Conservation (phyloP, 2,888 invertebrate genomes). For the Synanthedon tipuliformis region DNA sequence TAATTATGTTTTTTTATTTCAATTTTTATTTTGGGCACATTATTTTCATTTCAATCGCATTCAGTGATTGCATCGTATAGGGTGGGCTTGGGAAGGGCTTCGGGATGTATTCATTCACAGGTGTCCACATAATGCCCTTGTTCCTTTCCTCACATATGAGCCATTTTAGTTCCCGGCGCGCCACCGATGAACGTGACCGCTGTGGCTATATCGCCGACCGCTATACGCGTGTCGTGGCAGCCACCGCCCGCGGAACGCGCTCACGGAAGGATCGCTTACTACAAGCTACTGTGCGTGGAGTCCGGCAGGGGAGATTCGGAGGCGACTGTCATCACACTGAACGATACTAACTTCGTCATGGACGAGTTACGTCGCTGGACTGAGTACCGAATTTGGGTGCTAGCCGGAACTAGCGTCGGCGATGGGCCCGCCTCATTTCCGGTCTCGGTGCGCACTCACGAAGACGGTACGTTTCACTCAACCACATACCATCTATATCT, state of each 20-base stretch:
- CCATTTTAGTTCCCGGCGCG: slow-evolving; percentile 90
- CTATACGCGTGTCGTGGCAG: slow-evolving; percentile 91
- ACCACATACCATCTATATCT: neutral
- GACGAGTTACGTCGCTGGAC: slow-evolving; percentile 95
- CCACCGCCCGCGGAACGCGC: slow-evolving; percentile 92
- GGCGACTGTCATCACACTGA: slow-evolving; percentile 83
- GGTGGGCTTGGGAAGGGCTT: slow-evolving; percentile 15
- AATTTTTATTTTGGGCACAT: slow-evolving; percentile 54
- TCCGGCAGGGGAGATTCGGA: slow-evolving; percentile 87
- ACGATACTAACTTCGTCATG: slow-evolving; percentile 83
- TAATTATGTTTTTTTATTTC: slow-evolving; percentile 14
- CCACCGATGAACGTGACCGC: slow-evolving; percentile 95
- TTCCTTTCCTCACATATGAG: slow-evolving; percentile 30
- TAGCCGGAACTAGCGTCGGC: slow-evolving; percentile 96
- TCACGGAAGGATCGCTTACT: slow-evolving; percentile 94
- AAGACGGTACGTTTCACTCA: slow-evolving; percentile 92
- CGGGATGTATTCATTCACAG: slow-evolving; percentile 43
- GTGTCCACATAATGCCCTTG: slow-evolving; percentile 12
- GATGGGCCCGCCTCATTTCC: slow-evolving; percentile 95
- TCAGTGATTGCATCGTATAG: slow-evolving; percentile 67
- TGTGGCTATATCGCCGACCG: slow-evolving; percentile 87
- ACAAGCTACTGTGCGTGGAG: slow-evolving; percentile 92
- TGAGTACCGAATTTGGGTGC: slow-evolving; percentile 95
- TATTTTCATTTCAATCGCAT: slow-evolving; percentile 58
- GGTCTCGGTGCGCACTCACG: slow-evolving; percentile 92